Percentiles rank a stretch among this genome's conserved stretches.
Evolutionary conservation across 1,140 invertebrate genomes (phyloP).

Genomic region (Lepidurus couesii): DNA sequence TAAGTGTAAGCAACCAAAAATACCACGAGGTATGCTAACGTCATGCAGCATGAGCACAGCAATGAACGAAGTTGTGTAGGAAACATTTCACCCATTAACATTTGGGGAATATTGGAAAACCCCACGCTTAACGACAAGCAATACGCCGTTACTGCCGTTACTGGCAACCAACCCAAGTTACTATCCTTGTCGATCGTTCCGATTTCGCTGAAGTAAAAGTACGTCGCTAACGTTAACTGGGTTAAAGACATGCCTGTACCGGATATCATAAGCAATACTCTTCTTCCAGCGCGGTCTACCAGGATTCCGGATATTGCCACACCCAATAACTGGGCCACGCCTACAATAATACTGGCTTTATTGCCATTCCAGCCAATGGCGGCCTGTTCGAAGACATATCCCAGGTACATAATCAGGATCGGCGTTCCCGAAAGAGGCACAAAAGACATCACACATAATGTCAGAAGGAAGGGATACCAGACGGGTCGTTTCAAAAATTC

Average conservation of each 20-base stretch:
- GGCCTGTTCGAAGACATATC: background rate
- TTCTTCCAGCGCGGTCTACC: slow-evolving; percentile 67
- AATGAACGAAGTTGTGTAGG: slow-evolving; percentile 42
- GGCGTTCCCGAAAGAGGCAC: background rate
- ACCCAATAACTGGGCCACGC: background rate
- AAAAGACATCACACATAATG: background rate
- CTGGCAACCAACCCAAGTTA: slow-evolving; percentile 40
- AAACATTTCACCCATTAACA: slow-evolving; percentile 47
- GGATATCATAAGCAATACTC: slow-evolving; percentile 63
- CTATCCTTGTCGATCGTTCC: background rate
- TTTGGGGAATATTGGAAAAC: slow-evolving; percentile 47
- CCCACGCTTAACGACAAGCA: slow-evolving; percentile 45
- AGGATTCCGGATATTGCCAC: slow-evolving; percentile 54
- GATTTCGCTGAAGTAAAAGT: slow-evolving; percentile 50
- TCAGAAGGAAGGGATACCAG: background rate
- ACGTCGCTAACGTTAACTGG: slow-evolving; percentile 43
- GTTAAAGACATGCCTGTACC: slow-evolving; percentile 58
- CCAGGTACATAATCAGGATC: background rate
- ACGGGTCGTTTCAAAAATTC: background rate
- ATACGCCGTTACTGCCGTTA: slow-evolving; percentile 43
- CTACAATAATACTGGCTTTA: background rate
- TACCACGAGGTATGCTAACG: background rate
- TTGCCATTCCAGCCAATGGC: background rate
- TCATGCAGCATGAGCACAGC: slow-evolving; percentile 39
- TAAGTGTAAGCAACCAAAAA: background rate